Conservation (phyloP, 2,888 invertebrate genomes). For the Aporophyla nigra region DNA sequence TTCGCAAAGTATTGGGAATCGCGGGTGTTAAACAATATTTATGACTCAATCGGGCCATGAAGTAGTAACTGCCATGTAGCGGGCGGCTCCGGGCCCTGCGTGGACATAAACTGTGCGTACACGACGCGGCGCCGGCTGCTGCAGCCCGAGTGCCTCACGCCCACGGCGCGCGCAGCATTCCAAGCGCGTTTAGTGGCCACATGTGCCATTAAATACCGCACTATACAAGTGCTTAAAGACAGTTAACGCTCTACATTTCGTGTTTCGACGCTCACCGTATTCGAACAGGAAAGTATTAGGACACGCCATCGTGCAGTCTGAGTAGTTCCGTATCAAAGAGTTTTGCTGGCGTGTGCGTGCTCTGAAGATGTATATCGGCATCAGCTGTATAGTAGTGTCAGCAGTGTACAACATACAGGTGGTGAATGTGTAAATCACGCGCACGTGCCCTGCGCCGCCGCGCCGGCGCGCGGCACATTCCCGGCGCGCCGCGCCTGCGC, state of each 20-base stretch:
- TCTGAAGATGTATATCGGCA: not conserved
- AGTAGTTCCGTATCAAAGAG: not conserved
- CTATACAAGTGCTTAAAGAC: slow-evolving; percentile 3
- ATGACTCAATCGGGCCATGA: slow-evolving; percentile 49
- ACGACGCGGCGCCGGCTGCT: slow-evolving; percentile 18
- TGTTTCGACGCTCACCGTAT: not conserved
- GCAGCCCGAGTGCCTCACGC: slow-evolving; percentile 16
- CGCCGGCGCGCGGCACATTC: slow-evolving; percentile 5
- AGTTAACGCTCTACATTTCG: not conserved
- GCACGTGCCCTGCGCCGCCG: slow-evolving; percentile 13
- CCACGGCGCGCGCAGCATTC: slow-evolving; percentile 33
- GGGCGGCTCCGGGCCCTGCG: not conserved
- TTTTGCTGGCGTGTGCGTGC: not conserved
- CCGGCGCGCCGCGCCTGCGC: slow-evolving; percentile 11
- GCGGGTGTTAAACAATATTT: slow-evolving; percentile 52
- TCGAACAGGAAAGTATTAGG: not conserved
- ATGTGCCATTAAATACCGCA: slow-evolving; percentile 15
- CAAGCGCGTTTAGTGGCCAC: slow-evolving; percentile 32
- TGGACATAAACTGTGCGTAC: slow-evolving; percentile 47
- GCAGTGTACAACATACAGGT: slow-evolving; percentile 4
- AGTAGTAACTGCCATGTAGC: slow-evolving; percentile 54
- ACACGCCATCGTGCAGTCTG: not conserved
- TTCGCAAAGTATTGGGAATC: slow-evolving; percentile 40
- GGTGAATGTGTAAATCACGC: not conserved
- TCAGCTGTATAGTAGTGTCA: not conserved